These are phyloP conservation scores for Euura lappo DNA, from an alignment of 1,140 invertebrate species.

Conservation along the genomic window DNA sequence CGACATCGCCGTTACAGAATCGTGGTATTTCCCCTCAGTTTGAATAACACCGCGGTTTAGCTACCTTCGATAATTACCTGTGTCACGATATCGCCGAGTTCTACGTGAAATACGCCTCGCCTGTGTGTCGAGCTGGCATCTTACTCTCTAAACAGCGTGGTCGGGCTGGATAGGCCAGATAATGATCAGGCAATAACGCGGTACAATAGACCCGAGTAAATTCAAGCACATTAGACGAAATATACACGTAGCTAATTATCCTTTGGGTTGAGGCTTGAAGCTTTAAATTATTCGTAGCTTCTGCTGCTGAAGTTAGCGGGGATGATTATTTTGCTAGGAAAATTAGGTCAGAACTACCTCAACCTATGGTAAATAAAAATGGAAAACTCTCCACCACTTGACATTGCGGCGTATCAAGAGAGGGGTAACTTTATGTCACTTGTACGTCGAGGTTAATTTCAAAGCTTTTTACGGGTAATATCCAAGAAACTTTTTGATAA, in stretches of 20 bases:
- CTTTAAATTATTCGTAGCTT: constrained; percentile 5
- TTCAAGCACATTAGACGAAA: background rate
- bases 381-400: background rate
- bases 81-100: background rate
- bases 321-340: background rate
- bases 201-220: background rate
- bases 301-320: background rate
- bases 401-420: background rate
- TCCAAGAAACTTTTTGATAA: background rate
- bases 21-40: background rate
- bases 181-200: constrained; percentile 1
- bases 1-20: background rate
- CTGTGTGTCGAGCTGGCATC: background rate
- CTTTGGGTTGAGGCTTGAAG: background rate
- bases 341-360: background rate
- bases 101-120: background rate
- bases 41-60: background rate
- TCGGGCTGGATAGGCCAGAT: background rate
- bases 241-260: background rate
- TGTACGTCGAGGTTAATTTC: background rate
- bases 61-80: constrained; percentile 5
- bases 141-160: background rate
- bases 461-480: background rate
- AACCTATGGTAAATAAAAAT: background rate
- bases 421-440: no score